Evolutionary conservation across 1,140 invertebrate genomes (phyloP).

Genomic region (Pentalonia nigronervosa): DNA sequence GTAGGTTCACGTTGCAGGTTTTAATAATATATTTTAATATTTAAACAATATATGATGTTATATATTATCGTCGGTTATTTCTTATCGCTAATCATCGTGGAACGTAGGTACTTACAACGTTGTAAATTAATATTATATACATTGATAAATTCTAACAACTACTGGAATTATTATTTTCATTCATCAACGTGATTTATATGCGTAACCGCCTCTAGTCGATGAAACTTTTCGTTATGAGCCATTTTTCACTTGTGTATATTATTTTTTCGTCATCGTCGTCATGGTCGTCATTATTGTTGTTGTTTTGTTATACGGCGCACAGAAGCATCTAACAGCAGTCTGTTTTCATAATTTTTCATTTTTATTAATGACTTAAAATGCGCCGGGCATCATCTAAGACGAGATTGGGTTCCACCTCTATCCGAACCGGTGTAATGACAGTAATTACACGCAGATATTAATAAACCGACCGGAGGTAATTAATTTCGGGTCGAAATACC

Average conservation of each 20-base stretch:
- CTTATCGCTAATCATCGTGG: background rate
- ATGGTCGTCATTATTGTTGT: background rate
- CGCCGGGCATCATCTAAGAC: background rate
- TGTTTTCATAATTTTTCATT: constrained; percentile 9
- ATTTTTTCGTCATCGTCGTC: background rate
- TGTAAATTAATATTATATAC: background rate
- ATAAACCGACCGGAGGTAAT: constrained; percentile 35
- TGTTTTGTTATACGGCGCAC: background rate
- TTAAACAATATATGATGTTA: background rate
- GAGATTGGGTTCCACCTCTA: constrained; percentile 26
- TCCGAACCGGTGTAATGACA: constrained; percentile 3
- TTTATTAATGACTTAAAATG: constrained; percentile 16
- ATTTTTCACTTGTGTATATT: background rate
- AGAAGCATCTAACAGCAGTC: constrained; percentile 1
- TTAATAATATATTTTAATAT: background rate
- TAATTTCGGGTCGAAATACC: constrained; percentile 14
- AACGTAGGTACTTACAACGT: background rate
- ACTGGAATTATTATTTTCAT: constrained; percentile 18
- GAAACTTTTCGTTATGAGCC: background rate
- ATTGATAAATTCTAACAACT: constrained; percentile 22
- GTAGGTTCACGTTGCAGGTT: background rate
- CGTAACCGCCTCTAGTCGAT: constrained; percentile 6
- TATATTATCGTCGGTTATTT: background rate
- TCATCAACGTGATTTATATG: constrained; percentile 18
- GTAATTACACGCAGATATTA: constrained; percentile 20